These are phyloP conservation scores for Gallinago solitaria DNA, from an alignment of 2,797 vertebrate species.

Conservation along the genomic window DNA sequence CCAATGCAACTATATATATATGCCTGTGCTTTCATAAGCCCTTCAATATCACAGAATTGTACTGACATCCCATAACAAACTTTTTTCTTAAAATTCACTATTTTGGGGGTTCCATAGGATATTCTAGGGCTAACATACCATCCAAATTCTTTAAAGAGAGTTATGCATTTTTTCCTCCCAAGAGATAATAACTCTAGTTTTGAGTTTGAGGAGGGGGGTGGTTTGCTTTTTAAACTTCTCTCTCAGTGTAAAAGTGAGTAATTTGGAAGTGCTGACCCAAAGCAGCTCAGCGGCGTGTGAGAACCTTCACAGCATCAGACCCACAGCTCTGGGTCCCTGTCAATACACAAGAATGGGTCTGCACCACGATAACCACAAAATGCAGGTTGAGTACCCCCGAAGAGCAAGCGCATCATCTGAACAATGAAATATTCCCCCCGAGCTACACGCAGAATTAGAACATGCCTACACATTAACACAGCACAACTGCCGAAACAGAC, in stretches of 20 bases:
- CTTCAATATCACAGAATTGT: background rate
- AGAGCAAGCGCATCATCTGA: background rate
- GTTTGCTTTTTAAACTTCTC: background rate
- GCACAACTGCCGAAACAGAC: conserved; percentile 30
- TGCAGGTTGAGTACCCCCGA: background rate
- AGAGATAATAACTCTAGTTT: background rate
- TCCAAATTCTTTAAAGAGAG: background rate
- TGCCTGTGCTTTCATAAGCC: background rate
- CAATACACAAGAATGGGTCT: background rate
- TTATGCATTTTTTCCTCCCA: background rate
- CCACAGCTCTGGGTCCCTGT: background rate
- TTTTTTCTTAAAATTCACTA: background rate
- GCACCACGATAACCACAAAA: background rate
- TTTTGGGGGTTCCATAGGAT: background rate
- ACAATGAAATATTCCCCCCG: background rate
- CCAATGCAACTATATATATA: background rate
- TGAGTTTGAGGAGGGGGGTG: fast-evolving
- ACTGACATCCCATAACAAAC: background rate
- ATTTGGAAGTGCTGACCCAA: background rate
- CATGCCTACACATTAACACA: conserved; percentile 35
- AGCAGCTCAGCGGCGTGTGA: background rate
- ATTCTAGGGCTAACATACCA: background rate
- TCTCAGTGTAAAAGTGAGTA: background rate
- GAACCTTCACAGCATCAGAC: background rate
- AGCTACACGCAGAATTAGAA: conserved; percentile 48